These are phyloP conservation scores for Lacanobia oleracea DNA, from an alignment of 2,888 invertebrate genomes.

Conservation along the genomic window DNA sequence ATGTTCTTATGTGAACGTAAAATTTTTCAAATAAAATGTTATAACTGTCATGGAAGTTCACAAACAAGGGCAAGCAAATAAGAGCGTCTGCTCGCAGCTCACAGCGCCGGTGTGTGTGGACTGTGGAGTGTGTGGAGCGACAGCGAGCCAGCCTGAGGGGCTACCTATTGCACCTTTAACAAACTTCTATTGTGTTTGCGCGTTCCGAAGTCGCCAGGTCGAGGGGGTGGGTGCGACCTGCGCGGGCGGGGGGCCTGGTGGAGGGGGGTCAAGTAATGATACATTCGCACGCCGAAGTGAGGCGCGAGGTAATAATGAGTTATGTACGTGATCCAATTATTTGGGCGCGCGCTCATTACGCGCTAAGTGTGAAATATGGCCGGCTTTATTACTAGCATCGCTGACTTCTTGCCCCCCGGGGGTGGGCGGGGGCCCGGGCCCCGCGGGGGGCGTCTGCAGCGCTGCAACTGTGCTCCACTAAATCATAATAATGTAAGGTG, in stretches of 20 bases:
- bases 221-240: slow-evolving; percentile 49
- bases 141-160: slow-evolving; percentile 17
- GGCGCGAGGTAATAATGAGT: slow-evolving; percentile 91
- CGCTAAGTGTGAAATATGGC: slow-evolving; percentile 91
- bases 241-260: slow-evolving; percentile 39
- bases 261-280: slow-evolving; percentile 82
- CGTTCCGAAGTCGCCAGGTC: slow-evolving; percentile 50
- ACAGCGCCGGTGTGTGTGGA: not conserved
- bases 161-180: slow-evolving; percentile 70
- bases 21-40: slow-evolving; percentile 39
- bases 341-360: slow-evolving; percentile 91
- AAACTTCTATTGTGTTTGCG: slow-evolving; percentile 74
- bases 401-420: slow-evolving; percentile 76
- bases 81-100: slow-evolving; percentile 6
- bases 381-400: slow-evolving; percentile 88
- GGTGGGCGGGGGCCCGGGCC: slow-evolving; percentile 23
- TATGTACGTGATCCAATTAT: slow-evolving; percentile 92
- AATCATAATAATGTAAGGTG: slow-evolving; percentile 89
- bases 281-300: slow-evolving; percentile 86
- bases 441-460: slow-evolving; percentile 75
- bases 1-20: slow-evolving; percentile 6
- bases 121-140: not conserved
- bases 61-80: slow-evolving; percentile 60
- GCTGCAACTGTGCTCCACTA: slow-evolving; percentile 86
- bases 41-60: slow-evolving; percentile 20